Conservation (phyloP, 1,140 invertebrate species). For the Harlomillsia oculata region DNA sequence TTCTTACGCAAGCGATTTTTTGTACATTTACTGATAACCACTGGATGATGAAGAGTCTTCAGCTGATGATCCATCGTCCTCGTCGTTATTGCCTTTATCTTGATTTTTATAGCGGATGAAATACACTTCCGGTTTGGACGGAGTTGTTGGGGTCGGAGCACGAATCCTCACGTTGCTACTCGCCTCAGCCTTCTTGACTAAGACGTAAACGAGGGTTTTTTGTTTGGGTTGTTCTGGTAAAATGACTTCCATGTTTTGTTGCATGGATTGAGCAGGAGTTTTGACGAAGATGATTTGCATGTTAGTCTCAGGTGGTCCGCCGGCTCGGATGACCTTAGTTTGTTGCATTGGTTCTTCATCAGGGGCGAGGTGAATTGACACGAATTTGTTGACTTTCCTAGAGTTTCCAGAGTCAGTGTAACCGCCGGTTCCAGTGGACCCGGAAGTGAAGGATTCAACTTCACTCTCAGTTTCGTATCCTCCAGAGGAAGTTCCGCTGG, state of each 20-base stretch:
- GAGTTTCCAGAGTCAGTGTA: no score
- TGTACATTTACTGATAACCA: no score
- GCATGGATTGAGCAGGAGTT: constrained; percentile 65
- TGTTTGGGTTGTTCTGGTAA: constrained; percentile 46
- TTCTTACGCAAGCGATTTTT: no score
- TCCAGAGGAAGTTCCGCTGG: no score
- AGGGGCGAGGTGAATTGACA: not conserved
- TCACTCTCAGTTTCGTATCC: no score
- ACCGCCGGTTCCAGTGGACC: no score
- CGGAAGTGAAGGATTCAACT: no score
- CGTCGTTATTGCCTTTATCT: not conserved
- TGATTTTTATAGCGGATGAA: constrained; percentile 61
- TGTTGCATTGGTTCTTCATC: constrained; percentile 38
- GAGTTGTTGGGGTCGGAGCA: constrained; percentile 61
- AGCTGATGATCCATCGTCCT: not conserved
- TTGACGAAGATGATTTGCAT: constrained; percentile 83
- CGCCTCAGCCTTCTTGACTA: constrained; percentile 75
- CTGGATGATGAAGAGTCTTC: no score
- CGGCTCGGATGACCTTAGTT: constrained; percentile 37
- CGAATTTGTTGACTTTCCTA: no score
- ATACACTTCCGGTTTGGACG: constrained; percentile 73
- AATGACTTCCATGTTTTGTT: constrained; percentile 42
- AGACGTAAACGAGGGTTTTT: constrained; percentile 74
- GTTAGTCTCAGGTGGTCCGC: constrained; percentile 43
- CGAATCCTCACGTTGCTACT: constrained; percentile 63